These are phyloP conservation scores for Ridgeia piscesae DNA, from an alignment of 1,140 invertebrate species.

Conservation along the genomic window DNA sequence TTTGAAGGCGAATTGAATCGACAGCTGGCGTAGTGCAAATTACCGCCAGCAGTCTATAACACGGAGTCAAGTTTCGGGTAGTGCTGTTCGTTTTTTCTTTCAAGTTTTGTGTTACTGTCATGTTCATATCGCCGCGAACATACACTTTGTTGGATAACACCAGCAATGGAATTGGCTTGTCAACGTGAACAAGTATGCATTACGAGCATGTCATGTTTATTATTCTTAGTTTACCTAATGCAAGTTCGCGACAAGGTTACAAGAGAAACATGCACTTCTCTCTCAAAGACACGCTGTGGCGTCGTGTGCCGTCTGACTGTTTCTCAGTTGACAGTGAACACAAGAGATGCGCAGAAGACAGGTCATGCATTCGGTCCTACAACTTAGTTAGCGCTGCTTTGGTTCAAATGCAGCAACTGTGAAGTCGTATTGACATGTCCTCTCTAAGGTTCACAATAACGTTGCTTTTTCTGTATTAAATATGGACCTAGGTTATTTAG, in stretches of 20 bases:
- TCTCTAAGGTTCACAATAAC: neutral
- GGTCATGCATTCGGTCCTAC: neutral
- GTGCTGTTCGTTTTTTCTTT: neutral
- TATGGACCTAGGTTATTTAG: neutral
- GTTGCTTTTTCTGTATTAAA: neutral
- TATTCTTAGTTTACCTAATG: neutral
- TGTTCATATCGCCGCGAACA: neutral
- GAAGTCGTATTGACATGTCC: neutral
- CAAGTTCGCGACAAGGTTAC: neutral
- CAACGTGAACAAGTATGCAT: neutral
- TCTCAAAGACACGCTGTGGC: neutral
- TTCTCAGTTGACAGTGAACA: neutral
- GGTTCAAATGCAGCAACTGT: neutral
- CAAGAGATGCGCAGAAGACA: neutral
- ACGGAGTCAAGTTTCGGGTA: neutral
- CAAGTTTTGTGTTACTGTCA: neutral
- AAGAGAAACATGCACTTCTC: neutral
- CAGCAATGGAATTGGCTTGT: neutral
- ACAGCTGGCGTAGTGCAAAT: neutral
- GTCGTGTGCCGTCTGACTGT: neutral
- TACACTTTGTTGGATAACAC: neutral
- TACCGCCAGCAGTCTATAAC: neutral
- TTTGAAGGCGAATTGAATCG: neutral
- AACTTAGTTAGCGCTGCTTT: neutral
- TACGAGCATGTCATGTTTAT: neutral